Conservation (phyloP, 2,888 invertebrate species). For the Stramonita haemastoma region DNA sequence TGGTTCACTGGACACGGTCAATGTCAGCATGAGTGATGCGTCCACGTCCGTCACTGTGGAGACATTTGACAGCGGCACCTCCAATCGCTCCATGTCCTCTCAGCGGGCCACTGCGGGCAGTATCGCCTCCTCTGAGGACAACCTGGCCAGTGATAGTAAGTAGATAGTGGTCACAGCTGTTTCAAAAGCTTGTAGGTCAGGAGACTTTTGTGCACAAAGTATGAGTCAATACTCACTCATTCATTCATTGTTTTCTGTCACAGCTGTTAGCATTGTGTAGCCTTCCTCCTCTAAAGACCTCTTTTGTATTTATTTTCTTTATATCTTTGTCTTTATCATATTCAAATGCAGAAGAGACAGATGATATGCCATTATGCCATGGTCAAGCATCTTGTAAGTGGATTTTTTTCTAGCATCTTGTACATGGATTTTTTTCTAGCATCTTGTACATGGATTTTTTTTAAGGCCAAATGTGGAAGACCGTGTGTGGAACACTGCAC, state of each 20-base stretch:
- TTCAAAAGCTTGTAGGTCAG: conserved; percentile 55
- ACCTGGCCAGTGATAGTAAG: conserved; percentile 73
- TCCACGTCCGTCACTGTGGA: conserved; percentile 81
- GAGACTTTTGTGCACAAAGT: too few relatives aligned
- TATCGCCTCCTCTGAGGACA: conserved; percentile 78
- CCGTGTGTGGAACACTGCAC: too few relatives aligned
- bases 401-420: too few relatives aligned
- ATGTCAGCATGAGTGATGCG: conserved; percentile 79
- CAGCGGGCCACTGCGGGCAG: conserved; percentile 81
- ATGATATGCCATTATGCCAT: too few relatives aligned
- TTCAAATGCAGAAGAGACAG: too few relatives aligned
- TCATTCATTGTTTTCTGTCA: neutral
- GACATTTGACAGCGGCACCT: conserved; percentile 79
- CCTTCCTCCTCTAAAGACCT: neutral
- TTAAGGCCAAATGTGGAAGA: too few relatives aligned
- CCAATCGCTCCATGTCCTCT: conserved; percentile 79
- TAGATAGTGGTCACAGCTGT: neutral
- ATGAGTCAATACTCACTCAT: neutral
- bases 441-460: too few relatives aligned
- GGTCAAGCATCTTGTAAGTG: too few relatives aligned
- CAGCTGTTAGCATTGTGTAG: neutral
- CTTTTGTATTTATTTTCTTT: too few relatives aligned
- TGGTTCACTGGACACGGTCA: conserved; percentile 81
- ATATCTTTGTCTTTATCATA: too few relatives aligned
- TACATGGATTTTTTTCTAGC: too few relatives aligned